Evolutionary conservation across 2,888 invertebrate genomes (phyloP).

Genomic region (Pediacus dermestoides): DNA sequence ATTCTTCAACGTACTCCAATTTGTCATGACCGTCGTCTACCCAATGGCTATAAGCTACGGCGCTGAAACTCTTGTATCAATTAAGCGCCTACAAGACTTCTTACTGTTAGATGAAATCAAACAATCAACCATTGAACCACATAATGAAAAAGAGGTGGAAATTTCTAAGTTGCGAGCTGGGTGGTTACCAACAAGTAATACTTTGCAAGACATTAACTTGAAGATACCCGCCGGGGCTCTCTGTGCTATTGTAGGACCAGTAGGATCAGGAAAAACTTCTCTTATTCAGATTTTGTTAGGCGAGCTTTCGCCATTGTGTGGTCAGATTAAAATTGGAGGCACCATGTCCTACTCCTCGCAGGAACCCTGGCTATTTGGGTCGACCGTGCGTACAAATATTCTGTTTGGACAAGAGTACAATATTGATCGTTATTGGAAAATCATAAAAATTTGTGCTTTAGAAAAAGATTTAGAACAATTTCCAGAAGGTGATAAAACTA

Average conservation of each 20-base stretch:
- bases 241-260: conserved; percentile 81
- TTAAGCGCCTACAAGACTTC: conserved; percentile 56
- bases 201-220: conserved; percentile 46
- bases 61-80: conserved; percentile 58
- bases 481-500: conserved; percentile 66
- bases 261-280: no score
- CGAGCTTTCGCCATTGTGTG: no score
- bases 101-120: conserved; percentile 56
- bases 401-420: conserved; percentile 67
- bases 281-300: no score
- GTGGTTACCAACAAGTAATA: conserved; percentile 31
- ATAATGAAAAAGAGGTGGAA: conserved; percentile 26
- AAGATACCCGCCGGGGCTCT: conserved; percentile 51
- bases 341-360: conserved; percentile 67
- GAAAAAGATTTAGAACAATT: conserved; percentile 65
- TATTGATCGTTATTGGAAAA: conserved; percentile 47
- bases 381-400: conserved; percentile 71
- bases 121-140: conserved; percentile 28
- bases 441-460: conserved; percentile 62
- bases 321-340: conserved; percentile 60
- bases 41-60: conserved; percentile 57
- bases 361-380: conserved; percentile 73
- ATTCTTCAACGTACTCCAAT: conserved; percentile 51
- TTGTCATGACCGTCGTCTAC: conserved; percentile 59
- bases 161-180: conserved; percentile 36